Conservation (phyloP, 2,797 vertebrate genomes). For the Cynodonichthys magdalenae region DNA sequence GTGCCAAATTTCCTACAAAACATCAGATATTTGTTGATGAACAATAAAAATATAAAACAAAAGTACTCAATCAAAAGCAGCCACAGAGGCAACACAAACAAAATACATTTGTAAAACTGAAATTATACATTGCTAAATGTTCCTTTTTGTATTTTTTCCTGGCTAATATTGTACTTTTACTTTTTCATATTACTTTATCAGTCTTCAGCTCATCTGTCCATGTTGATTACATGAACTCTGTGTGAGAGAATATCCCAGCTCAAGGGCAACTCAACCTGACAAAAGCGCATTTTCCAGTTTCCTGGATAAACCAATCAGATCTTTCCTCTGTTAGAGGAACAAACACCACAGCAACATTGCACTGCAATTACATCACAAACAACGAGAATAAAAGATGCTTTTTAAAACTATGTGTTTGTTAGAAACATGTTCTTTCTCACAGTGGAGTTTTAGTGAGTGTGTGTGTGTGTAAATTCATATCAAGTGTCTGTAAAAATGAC, state of each 20-base stretch:
- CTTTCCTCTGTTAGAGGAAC: constrained; percentile 44
- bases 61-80: too few species aligned
- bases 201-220: not conserved
- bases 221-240: not conserved
- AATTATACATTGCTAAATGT: too few species aligned
- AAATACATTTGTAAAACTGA: too few species aligned
- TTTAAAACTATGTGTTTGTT: constrained; percentile 9
- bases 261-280: constrained; percentile 38
- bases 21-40: too few species aligned
- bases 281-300: constrained; percentile 61
- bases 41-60: too few species aligned
- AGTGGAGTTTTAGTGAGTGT: constrained; percentile 13
- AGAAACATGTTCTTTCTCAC: constrained; percentile 22
- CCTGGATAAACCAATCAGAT: constrained; percentile 68
- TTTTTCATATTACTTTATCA: not conserved
- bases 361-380: constrained; percentile 70
- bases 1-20: too few species aligned
- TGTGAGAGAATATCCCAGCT: constrained; percentile 31
- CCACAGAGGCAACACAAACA: too few species aligned
- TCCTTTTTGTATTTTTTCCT: too few species aligned
- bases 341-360: constrained; percentile 41
- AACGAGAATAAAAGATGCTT: constrained; percentile 14
- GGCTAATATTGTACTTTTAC: not conserved
- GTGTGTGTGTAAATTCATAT: constrained; percentile 46
- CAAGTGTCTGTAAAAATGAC: constrained; percentile 70